Evolutionary conservation across 2,888 invertebrate species (phyloP).

Genomic region (Brachynemurus nebulosus): DNA sequence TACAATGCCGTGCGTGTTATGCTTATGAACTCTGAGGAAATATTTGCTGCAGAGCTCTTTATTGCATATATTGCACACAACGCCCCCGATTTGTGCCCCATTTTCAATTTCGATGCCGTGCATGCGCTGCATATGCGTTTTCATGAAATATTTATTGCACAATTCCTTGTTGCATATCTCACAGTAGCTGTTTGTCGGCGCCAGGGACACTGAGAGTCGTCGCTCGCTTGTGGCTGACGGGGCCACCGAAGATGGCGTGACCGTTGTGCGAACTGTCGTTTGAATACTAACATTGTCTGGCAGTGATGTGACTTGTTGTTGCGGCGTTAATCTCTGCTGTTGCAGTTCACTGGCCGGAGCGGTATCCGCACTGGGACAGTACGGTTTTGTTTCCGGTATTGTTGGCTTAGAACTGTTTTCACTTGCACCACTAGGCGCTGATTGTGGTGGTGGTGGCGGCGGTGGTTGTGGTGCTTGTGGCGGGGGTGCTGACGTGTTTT

Average conservation of each 20-base stretch:
- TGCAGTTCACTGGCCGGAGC: slow-evolving; percentile 9
- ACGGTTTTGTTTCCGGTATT: too few species aligned
- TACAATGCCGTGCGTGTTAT: slow-evolving; percentile 93
- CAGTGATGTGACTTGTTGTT: slow-evolving; percentile 24
- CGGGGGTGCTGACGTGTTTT: slow-evolving; percentile 35
- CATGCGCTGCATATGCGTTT: slow-evolving; percentile 98
- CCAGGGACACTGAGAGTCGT: slow-evolving; percentile 41
- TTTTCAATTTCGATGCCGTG: slow-evolving; percentile 91
- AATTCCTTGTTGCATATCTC: slow-evolving; percentile 97
- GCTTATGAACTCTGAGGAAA: slow-evolving; percentile 92
- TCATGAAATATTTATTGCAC: slow-evolving; percentile 99
- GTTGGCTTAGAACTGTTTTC: slow-evolving; percentile 52
- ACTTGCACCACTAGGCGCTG: slow-evolving; percentile 39
- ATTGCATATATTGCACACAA: slow-evolving; percentile 94
- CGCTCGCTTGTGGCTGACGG: slow-evolving; percentile 28
- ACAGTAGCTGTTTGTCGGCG: slow-evolving; percentile 78
- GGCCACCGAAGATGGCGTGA: slow-evolving; percentile 18
- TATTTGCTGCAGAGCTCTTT: slow-evolving; percentile 97
- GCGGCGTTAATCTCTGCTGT: background rate
- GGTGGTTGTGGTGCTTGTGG: slow-evolving; percentile 26
- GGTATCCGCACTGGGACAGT: slow-evolving; percentile 42
- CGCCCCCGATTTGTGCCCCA: slow-evolving; percentile 83
- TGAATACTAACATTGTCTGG: slow-evolving; percentile 35
- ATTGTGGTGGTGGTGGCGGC: slow-evolving; percentile 23
- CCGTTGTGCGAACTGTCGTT: slow-evolving; percentile 27